Evolutionary conservation across 2,113 vertebrate genomes (phyloP).

Genomic region (Archocentrus centrarchus): DNA sequence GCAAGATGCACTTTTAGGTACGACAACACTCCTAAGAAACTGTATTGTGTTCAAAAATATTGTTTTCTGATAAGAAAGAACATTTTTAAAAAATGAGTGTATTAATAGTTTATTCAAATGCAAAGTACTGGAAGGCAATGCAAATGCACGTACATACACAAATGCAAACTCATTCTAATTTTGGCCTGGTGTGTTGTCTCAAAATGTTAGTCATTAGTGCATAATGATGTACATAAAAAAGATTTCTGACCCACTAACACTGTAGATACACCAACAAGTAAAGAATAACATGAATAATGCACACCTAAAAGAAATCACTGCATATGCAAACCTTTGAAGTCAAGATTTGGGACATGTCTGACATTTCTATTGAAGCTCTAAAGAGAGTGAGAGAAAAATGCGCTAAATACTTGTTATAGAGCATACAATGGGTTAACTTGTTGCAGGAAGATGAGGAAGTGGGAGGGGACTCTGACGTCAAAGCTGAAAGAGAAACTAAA

Average conservation of each 20-base stretch:
- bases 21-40: slow-evolving; percentile 13
- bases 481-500: slow-evolving; percentile 46
- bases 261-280: not conserved
- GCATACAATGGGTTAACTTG: slow-evolving; percentile 57
- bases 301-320: not conserved
- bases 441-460: not conserved
- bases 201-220: not conserved
- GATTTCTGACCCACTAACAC: slow-evolving; percentile 9
- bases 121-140: not conserved
- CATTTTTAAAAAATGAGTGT: not conserved
- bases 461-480: not conserved
- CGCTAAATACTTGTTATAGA: not conserved
- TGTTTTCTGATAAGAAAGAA: slow-evolving; percentile 17
- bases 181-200: not conserved
- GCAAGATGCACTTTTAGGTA: not conserved
- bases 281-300: slow-evolving; percentile 25
- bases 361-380: not conserved
- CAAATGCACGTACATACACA: not conserved
- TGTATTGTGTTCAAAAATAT: slow-evolving; percentile 11
- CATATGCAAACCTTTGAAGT: not conserved
- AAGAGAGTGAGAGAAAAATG: not conserved
- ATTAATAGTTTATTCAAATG: slow-evolving; percentile 35
- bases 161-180: slow-evolving; percentile 9
- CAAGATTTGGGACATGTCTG: not conserved
- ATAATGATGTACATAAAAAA: slow-evolving; percentile 18